Evolutionary conservation across 2,797 vertebrate species (phyloP).

Genomic region (Bryconaethiops microstoma): DNA sequence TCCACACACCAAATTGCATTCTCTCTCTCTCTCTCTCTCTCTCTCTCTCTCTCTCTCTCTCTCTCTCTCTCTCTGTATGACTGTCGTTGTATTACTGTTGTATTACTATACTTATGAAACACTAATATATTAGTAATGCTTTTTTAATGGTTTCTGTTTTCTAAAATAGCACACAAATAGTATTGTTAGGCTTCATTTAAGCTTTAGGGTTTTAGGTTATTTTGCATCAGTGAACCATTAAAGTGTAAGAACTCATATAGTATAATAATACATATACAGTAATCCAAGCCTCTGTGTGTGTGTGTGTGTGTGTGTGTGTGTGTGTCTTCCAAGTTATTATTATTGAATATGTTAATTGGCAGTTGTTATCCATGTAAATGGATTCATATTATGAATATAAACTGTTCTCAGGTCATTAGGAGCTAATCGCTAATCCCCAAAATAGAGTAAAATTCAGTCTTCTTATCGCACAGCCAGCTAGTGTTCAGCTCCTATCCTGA

Average conservation of each 20-base stretch:
- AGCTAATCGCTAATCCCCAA: conserved; percentile 37
- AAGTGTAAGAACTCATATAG: neutral
- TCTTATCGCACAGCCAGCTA: conserved; percentile 31
- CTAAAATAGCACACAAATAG: neutral
- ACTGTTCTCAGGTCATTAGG: conserved; percentile 36
- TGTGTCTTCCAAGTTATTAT: neutral
- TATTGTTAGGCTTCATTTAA: neutral
- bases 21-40: too few species aligned
- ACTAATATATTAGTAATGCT: too few species aligned
- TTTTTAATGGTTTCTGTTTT: neutral
- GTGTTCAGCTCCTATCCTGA: conserved; percentile 4
- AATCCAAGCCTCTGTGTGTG: conserved; percentile 9
- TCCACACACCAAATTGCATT: too few species aligned
- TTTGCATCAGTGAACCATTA: neutral
- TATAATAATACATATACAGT: neutral
- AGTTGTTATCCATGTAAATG: conserved; percentile 39
- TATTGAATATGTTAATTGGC: conserved; percentile 40
- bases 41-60: neutral
- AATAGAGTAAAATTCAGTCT: conserved; percentile 28
- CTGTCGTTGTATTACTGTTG: neutral
- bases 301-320: neutral
- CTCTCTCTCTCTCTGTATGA: neutral
- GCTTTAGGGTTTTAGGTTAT: neutral
- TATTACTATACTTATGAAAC: neutral
- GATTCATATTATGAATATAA: conserved; percentile 47